Conservation (phyloP, 2,797 vertebrate species). For the Manis pentadactyla region DNA sequence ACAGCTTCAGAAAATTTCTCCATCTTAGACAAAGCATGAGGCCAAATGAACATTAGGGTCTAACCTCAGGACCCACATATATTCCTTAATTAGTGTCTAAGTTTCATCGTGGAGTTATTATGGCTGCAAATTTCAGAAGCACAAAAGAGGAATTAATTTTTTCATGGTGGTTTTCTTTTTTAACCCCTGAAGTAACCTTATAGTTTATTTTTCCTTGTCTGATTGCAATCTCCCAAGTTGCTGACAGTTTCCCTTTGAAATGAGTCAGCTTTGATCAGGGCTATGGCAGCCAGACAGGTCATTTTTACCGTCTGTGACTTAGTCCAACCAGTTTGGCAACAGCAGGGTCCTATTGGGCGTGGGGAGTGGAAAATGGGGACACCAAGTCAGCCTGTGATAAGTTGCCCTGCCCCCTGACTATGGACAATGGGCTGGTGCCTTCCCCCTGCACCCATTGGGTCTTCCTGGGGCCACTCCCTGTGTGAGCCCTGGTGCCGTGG, state of each 20-base stretch:
- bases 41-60: background rate
- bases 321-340: conserved; percentile 59
- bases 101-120: background rate
- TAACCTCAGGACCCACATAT: background rate
- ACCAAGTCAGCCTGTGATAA: background rate
- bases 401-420: too few relatives aligned
- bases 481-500: background rate
- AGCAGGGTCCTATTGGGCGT: background rate
- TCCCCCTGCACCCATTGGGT: accelerated
- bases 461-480: background rate
- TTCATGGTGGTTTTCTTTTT: conserved; percentile 43
- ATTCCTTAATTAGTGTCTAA: conserved; percentile 1
- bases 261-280: conserved; percentile 77
- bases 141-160: conserved; percentile 53
- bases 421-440: background rate
- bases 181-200: conserved; percentile 63
- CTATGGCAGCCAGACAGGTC: conserved; percentile 59
- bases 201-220: conserved; percentile 73
- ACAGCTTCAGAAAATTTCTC: background rate
- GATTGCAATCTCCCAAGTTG: conserved; percentile 67
- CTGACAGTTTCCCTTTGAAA: conserved; percentile 77
- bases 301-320: conserved; percentile 64
- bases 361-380: background rate
- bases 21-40: background rate
- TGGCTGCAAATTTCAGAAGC: conserved; percentile 56